phyloP scores from a whole-genome alignment of 2,888 invertebrate genomes.

The Sphinx pinastri region DNA sequence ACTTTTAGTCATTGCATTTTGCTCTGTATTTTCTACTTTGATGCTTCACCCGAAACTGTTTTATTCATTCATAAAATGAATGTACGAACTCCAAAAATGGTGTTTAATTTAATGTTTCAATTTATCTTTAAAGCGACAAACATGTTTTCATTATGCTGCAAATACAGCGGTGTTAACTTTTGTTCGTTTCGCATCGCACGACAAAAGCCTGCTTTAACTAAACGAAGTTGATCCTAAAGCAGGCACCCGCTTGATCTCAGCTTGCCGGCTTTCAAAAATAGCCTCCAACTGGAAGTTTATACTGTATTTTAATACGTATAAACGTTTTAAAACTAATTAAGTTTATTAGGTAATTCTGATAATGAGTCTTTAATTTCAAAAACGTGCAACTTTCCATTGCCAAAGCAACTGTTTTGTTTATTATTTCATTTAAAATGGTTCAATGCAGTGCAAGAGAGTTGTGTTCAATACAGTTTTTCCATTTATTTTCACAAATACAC shows the following conservation, averaged over 20 bases:
- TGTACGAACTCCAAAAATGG: background rate
- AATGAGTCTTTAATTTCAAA: constrained; percentile 38
- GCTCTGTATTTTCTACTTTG: constrained; percentile 4
- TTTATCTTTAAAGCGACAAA: constrained; percentile 15
- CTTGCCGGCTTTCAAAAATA: constrained; percentile 51
- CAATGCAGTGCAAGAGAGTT: background rate
- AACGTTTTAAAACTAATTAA: constrained; percentile 28
- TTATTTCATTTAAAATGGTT: constrained; percentile 6
- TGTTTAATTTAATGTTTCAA: constrained; percentile 16
- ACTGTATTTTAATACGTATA: constrained; percentile 41
- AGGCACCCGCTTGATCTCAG: constrained; percentile 51
- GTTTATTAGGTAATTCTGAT: constrained; percentile 38
- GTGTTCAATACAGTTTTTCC: background rate
- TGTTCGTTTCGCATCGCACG: constrained; percentile 49
- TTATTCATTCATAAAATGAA: constrained; percentile 1
- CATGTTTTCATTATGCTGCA: constrained; percentile 20
- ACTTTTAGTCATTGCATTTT: constrained; percentile 1
- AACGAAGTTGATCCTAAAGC: constrained; percentile 59
- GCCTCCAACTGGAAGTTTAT: constrained; percentile 39
- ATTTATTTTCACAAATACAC: constrained; percentile 3
- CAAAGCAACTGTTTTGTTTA: background rate
- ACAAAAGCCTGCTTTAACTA: constrained; percentile 59
- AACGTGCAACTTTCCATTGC: constrained; percentile 20
- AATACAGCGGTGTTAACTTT: constrained; percentile 48
- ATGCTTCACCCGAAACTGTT: constrained; percentile 18